Percentiles rank a stretch among this genome's conserved stretches.
phyloP scores from a whole-genome alignment of 1,140 invertebrate species.

The Nautilus pompilius region DNA sequence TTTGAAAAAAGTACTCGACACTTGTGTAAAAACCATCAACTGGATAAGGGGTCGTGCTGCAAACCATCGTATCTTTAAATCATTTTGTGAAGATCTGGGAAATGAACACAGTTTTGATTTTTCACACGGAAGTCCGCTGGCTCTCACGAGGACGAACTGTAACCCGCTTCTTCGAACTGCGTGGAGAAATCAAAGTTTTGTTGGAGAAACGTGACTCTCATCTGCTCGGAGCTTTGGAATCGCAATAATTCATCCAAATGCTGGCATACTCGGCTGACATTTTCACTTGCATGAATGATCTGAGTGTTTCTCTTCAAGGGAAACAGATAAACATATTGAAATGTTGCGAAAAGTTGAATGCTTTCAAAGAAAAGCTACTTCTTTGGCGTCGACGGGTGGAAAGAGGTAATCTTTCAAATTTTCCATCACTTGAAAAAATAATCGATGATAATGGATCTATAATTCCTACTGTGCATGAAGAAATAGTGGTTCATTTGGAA shows the following conservation, averaged over 20 bases:
- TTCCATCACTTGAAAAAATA: not conserved
- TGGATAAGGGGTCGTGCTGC: not conserved
- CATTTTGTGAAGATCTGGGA: not conserved
- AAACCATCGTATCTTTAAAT: not conserved
- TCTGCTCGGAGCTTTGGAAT: not conserved
- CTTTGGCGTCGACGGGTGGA: not conserved
- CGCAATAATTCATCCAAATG: not conserved
- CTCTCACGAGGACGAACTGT: not conserved
- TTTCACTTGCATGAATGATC: not conserved
- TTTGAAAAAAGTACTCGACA: not conserved
- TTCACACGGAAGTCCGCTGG: not conserved
- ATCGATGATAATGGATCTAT: not conserved
- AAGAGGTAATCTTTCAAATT: not conserved
- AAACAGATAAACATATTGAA: not conserved
- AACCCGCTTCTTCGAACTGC: not conserved
- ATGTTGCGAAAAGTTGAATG: conserved; percentile 1
- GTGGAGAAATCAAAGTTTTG: not conserved
- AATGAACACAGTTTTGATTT: not conserved
- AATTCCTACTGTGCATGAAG: not conserved
- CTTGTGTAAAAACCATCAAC: conserved; percentile 2
- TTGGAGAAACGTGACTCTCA: not conserved
- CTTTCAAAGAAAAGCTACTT: not conserved
- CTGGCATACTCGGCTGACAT: not conserved
- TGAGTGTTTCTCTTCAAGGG: conserved; percentile 1
- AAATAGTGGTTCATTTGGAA: not conserved